These are phyloP conservation scores for Mionectes olivaceus DNA, from an alignment of 2,797 vertebrate species.

Conservation along the genomic window DNA sequence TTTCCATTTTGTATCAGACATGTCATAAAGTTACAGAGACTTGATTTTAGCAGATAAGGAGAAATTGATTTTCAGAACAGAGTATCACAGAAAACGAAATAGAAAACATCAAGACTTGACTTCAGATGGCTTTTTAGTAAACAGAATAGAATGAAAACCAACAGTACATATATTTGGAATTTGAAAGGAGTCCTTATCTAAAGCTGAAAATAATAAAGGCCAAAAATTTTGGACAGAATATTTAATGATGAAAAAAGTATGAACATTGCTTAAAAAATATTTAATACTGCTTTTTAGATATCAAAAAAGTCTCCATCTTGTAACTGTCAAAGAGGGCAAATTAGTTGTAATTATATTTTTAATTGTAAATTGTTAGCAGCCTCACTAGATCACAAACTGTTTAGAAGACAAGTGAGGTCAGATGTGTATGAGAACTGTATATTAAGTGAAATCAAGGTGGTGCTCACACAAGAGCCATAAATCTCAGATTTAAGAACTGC, in stretches of 20 bases:
- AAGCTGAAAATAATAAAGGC: neutral
- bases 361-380: neutral
- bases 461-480: neutral
- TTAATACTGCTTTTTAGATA: neutral
- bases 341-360: neutral
- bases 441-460: neutral
- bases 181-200: neutral
- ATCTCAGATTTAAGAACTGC: neutral
- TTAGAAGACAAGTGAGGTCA: neutral
- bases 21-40: neutral
- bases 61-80: slow-evolving; percentile 7
- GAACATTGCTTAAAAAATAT: neutral
- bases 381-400: neutral
- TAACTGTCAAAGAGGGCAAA: neutral
- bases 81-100: neutral
- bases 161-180: neutral
- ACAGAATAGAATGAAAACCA: neutral
- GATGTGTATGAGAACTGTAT: neutral
- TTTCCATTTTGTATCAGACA: neutral
- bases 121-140: neutral
- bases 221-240: neutral
- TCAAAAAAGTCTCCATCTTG: neutral
- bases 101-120: neutral
- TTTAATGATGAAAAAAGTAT: neutral
- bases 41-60: neutral